Base-by-base conservation (phyloP, 2,797 vertebrate species). In the Fundulus diaphanus region DNA sequence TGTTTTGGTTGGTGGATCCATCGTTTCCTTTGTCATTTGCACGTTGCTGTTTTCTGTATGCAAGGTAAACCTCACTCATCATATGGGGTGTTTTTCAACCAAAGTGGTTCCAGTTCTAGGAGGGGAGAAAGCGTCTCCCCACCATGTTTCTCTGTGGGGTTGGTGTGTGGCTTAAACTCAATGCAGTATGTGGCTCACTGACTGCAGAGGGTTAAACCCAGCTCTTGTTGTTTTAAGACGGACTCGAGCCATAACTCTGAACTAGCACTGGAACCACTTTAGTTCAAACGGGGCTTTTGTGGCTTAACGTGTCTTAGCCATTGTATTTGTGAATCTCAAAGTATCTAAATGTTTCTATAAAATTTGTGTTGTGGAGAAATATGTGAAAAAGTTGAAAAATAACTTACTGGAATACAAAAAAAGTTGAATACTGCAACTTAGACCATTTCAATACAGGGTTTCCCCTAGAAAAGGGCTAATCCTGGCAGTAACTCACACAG, bases 1-100 rank as follows among this genome's bases (percentile, higher is more conserved):
- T 9, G 67, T 67, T 74, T 78, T 37, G 24, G 6, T 49, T 73
- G 52, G 59, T 83, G 67, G 22, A 74, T 73, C 88, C 88, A 87
- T 82, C 90, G 89, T 76, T 88, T 90, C 84, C 82, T 73, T 70
- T 80, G 13, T 70, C 27, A 33, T 42, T 76, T n/a, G 67, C 20
- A 27, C 11, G 54, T 66, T 54, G 66, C 22, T 40, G 3, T 31
- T 18, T 54, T n/a, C 0, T 3, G 72, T 16, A 54, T 54, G 8
- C 42, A 37, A n/a, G 52, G 48, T 16, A 27, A 31, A n/a, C 11
- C 7, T 44, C 40, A 68, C 7, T 68, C 13, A 44, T 16, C 6
- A 15, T 57, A 2, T 33, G 33, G 29, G 44, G 29, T 20, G 31
- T 63, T 35, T 66, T 40, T 66, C 24, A 12, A 27, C 37, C 37